Evolutionary conservation across 2,888 invertebrate genomes (phyloP).

Genomic region (Rhopalosiphum nymphaeae): DNA sequence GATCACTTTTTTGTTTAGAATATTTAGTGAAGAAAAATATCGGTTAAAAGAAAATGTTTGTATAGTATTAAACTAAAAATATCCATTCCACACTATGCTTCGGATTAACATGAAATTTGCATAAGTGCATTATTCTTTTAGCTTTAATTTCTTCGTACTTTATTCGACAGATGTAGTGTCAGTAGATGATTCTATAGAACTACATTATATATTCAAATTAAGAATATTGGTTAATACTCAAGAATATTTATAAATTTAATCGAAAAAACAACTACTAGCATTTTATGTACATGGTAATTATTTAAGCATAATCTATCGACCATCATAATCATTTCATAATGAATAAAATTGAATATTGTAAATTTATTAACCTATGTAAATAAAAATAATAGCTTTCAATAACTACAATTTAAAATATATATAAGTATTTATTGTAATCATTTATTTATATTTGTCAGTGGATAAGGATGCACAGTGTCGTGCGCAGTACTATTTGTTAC

Average conservation of each 20-base stretch:
- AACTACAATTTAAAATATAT: not conserved
- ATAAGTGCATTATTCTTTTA: conserved; percentile 43
- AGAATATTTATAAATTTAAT: not conserved
- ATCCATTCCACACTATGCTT: not conserved
- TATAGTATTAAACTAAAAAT: conserved; percentile 25
- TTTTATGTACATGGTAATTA: not conserved
- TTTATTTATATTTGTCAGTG: not conserved
- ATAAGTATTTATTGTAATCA: too few relatives aligned
- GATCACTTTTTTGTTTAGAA: conserved; percentile 10
- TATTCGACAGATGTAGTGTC: not conserved
- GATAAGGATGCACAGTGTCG: not conserved
- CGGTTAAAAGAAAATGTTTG: conserved; percentile 19
- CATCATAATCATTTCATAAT: not conserved
- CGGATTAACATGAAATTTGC: conserved; percentile 13
- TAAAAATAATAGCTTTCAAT: not conserved
- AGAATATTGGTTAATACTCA: not conserved
- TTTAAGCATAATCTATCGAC: not conserved
- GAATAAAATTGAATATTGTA: not conserved
- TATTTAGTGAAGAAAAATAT: conserved; percentile 32
- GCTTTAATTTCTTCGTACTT: not conserved
- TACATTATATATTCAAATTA: not conserved
- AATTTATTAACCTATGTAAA: not conserved
- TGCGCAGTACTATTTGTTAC: not conserved
- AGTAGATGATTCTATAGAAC: not conserved
- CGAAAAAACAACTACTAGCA: not conserved